Percentiles rank a stretch among this genome's conserved stretches.
Conservation (phyloP, 2,797 vertebrate species). For the Myotis findleyi region DNA sequence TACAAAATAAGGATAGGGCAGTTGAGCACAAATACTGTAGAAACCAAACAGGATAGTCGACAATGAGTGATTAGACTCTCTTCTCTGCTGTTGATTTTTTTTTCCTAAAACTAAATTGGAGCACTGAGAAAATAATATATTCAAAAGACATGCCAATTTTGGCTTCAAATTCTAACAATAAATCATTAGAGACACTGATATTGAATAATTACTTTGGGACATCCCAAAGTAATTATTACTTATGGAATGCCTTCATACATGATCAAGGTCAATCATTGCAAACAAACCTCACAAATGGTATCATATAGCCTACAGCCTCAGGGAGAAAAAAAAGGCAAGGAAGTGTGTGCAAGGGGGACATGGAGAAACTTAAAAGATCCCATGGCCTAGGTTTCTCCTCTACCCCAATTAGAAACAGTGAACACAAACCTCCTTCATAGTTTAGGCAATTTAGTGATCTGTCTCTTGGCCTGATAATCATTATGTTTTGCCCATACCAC, state of each 20-base stretch:
- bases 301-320: background rate
- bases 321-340: background rate
- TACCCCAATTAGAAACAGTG: background rate
- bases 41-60: background rate
- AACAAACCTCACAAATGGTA: constrained; percentile 14
- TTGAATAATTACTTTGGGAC: constrained; percentile 35
- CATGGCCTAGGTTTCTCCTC: background rate
- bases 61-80: background rate
- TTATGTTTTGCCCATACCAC: background rate
- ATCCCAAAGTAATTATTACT: background rate
- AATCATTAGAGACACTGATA: background rate
- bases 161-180: constrained; percentile 38
- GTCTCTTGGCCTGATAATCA: background rate
- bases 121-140: constrained; percentile 18
- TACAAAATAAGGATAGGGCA: background rate
- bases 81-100: background rate
- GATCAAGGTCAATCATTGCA: constrained; percentile 19
- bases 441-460: background rate
- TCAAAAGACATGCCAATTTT: background rate
- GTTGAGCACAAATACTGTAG: background rate
- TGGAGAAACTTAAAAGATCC: background rate
- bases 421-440: background rate
- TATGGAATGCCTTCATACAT: background rate
- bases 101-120: constrained; percentile 15
- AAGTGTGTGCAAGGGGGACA: background rate